phyloP scores from a whole-genome alignment of 2,888 invertebrate species.

The Euclidia mi region DNA sequence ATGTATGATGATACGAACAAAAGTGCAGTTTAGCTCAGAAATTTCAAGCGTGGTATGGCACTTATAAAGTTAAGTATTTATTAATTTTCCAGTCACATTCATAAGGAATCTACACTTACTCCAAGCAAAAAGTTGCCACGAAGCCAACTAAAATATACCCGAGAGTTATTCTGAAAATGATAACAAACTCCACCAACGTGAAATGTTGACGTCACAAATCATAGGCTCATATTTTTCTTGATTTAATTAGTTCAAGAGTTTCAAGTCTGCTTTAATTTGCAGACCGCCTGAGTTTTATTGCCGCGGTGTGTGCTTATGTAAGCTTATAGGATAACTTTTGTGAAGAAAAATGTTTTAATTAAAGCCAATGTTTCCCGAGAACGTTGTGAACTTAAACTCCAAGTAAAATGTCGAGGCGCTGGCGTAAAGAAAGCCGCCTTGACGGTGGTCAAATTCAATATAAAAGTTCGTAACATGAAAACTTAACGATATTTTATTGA shows the following conservation, averaged over 20 bases:
- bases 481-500: not conserved
- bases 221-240: slow-evolving; percentile 48
- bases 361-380: not conserved
- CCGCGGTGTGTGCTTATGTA: slow-evolving; percentile 11
- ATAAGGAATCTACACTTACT: too few species aligned
- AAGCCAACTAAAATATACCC: slow-evolving; percentile 2
- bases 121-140: not conserved
- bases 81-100: too few species aligned
- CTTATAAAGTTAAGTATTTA: too few species aligned
- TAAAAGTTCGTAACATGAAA: slow-evolving; percentile 1
- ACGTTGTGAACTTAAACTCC: not conserved
- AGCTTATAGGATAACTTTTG: slow-evolving; percentile 27
- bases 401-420: not conserved
- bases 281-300: slow-evolving; percentile 40
- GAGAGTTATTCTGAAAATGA: slow-evolving; percentile 17
- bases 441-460: slow-evolving; percentile 1
- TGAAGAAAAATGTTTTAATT: slow-evolving; percentile 20
- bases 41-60: too few species aligned
- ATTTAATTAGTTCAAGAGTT: slow-evolving; percentile 52
- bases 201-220: slow-evolving; percentile 25
- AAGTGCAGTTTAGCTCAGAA: too few species aligned
- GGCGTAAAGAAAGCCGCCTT: not conserved
- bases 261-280: slow-evolving; percentile 59
- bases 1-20: too few species aligned
- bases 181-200: slow-evolving; percentile 19